Percentiles rank a stretch among this genome's conserved stretches.
Conservation (phyloP, 2,113 vertebrate genomes). For the Psettodes erumei region DNA sequence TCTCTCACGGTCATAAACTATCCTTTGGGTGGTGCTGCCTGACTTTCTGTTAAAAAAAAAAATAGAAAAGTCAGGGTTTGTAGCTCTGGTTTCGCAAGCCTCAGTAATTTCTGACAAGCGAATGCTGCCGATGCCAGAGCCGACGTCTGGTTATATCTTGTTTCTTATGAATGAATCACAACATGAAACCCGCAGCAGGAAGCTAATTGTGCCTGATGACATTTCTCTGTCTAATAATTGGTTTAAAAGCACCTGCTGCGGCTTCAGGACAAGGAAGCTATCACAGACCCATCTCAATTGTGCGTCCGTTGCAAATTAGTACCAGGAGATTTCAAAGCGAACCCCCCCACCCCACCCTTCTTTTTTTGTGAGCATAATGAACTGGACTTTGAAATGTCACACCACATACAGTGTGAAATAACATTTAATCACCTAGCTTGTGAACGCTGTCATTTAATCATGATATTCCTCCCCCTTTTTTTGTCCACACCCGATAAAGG, state of each 20-base stretch:
- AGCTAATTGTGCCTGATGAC: conserved; percentile 75
- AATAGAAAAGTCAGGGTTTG: conserved; percentile 44
- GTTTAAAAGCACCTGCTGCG: conserved; percentile 74
- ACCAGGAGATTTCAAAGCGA: conserved; percentile 46
- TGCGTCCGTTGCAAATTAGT: conserved; percentile 40
- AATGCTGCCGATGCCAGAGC: conserved; percentile 4
- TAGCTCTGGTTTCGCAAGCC: background rate
- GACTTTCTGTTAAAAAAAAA: conserved; percentile 40
- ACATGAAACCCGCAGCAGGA: conserved; percentile 60
- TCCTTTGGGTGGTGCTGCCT: conserved; percentile 39
- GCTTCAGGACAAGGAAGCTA: conserved; percentile 39
- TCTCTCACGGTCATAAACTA: conserved; percentile 67
- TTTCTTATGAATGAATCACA: conserved; percentile 51
- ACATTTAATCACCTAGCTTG: background rate
- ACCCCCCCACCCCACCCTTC: background rate
- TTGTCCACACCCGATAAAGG: background rate
- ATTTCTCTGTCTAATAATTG: conserved; percentile 74
- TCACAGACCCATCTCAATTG: conserved; percentile 29
- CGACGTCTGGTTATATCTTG: conserved; percentile 34
- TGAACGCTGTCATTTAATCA: conserved; percentile 3
- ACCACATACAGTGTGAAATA: conserved; percentile 20
- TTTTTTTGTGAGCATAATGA: conserved; percentile 9
- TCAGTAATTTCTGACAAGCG: conserved; percentile 27
- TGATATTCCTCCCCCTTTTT: background rate
- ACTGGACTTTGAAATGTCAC: conserved; percentile 46